A percentile compares a stretch with the other conserved stretches of the same genome.
Conservation (phyloP, 2,888 invertebrate genomes). For the Osedax frankpressi region DNA sequence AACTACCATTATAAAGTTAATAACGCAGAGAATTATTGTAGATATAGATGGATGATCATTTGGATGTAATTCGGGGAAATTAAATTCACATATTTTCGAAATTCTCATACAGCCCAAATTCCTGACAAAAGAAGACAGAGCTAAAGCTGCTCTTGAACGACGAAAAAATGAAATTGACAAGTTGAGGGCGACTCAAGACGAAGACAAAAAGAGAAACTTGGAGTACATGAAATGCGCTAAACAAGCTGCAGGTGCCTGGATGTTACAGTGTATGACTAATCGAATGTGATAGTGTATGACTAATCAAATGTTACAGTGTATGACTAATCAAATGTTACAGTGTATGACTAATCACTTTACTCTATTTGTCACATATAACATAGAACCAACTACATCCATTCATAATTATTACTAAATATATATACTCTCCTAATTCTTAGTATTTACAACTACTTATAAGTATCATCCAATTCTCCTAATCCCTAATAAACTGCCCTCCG, state of each 20-base stretch:
- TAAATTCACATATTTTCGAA: constrained; percentile 2
- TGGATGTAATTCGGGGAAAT: neutral
- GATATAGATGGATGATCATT: neutral
- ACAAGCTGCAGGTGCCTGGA: constrained; percentile 32
- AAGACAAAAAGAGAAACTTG: constrained; percentile 56
- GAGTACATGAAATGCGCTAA: constrained; percentile 48
- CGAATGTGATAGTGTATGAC: too few species aligned
- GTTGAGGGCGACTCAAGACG: constrained; percentile 60
- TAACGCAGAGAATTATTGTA: neutral
- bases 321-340: too few species aligned
- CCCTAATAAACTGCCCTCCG: neutral
- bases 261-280: too few species aligned
- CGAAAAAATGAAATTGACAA: constrained; percentile 75
- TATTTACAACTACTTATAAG: too few species aligned
- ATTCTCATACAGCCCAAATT: constrained; percentile 65
- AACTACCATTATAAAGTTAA: too few species aligned
- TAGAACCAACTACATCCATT: too few species aligned
- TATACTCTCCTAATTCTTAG: too few species aligned
- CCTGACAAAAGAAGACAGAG: constrained; percentile 85
- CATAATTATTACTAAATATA: too few species aligned
- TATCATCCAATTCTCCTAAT: too few species aligned
- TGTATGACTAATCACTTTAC: too few species aligned
- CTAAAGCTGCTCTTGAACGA: constrained; percentile 71
- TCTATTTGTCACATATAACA: too few species aligned
- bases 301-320: too few species aligned